These are phyloP conservation scores for Pteruthius melanotis DNA, from an alignment of 2,113 vertebrate genomes.

Conservation along the genomic window DNA sequence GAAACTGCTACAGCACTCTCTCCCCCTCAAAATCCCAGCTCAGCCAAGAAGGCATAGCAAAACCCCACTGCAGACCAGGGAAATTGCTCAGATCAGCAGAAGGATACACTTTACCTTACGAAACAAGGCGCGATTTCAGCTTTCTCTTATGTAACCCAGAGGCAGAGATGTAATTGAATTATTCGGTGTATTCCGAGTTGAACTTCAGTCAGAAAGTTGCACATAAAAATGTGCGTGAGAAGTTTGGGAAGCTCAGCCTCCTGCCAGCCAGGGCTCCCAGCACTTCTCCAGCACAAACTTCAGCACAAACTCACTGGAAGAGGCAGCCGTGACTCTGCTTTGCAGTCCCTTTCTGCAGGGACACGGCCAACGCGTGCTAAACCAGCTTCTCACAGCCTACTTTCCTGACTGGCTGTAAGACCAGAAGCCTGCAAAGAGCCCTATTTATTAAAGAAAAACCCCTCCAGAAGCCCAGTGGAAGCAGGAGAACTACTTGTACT, in stretches of 20 bases:
- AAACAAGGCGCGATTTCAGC: background rate
- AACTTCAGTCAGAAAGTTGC: background rate
- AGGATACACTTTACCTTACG: background rate
- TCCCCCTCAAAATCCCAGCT: background rate
- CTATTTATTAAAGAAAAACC: background rate
- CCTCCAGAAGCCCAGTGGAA: background rate
- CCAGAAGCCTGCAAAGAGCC: background rate
- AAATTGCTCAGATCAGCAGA: background rate
- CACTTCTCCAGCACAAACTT: background rate
- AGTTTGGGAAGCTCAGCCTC: background rate
- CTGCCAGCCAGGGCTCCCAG: background rate
- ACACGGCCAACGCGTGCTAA: accelerated
- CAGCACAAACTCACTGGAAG: background rate
- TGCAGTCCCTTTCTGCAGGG: background rate
- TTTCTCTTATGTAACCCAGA: background rate
- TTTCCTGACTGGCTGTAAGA: background rate
- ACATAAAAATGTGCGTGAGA: background rate
- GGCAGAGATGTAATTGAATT: background rate
- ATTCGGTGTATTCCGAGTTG: background rate
- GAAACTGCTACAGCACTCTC: background rate
- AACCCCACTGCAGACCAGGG: background rate
- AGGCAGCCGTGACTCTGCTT: background rate
- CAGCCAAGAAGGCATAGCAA: background rate
- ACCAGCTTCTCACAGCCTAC: background rate
- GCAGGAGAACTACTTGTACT: background rate